A percentile compares a stretch with the other conserved stretches of the same genome.
Conservation (phyloP, 2,888 invertebrate species). For the Ryuthela nishihirai region DNA sequence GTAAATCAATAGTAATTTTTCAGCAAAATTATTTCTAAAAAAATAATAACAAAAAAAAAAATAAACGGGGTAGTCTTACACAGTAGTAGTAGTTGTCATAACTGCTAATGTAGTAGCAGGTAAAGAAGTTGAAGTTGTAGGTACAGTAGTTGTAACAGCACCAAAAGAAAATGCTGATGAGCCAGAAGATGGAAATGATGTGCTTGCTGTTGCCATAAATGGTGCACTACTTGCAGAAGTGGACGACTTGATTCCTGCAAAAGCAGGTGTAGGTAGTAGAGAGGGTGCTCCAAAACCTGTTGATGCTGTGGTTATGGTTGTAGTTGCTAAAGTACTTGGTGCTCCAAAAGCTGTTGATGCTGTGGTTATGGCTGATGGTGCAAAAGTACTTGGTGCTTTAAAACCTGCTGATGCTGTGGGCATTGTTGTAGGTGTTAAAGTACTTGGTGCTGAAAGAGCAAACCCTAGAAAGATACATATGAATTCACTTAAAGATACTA, state of each 20-base stretch:
- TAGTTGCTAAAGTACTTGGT: no score
- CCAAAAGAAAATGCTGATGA: not conserved
- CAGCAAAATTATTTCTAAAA: no score
- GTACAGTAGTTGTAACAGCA: no score
- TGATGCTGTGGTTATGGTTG: conserved; percentile 5
- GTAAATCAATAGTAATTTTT: no score
- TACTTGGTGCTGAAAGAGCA: no score
- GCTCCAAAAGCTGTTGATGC: not conserved
- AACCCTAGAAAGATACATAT: no score
- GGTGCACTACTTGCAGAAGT: not conserved
- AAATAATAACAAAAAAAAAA: no score
- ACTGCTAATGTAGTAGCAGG: conserved; percentile 22
- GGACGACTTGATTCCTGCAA: not conserved
- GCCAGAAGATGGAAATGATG: not conserved
- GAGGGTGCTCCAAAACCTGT: conserved; percentile 19
- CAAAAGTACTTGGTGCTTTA: no score
- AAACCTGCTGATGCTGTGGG: not conserved
- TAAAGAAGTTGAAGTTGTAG: conserved; percentile 16
- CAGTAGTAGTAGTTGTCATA: conserved; percentile 33
- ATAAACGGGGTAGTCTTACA: conserved; percentile 14
- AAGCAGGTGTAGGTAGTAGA: conserved; percentile 7
- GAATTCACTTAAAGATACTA: no score
- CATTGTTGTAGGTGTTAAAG: not conserved
- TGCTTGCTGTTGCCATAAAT: not conserved
- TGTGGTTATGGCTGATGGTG: no score